Percentiles rank a stretch among this genome's conserved stretches.
phyloP scores from a whole-genome alignment of 1,140 invertebrate genomes.

The Ceratitis capitata region DNA sequence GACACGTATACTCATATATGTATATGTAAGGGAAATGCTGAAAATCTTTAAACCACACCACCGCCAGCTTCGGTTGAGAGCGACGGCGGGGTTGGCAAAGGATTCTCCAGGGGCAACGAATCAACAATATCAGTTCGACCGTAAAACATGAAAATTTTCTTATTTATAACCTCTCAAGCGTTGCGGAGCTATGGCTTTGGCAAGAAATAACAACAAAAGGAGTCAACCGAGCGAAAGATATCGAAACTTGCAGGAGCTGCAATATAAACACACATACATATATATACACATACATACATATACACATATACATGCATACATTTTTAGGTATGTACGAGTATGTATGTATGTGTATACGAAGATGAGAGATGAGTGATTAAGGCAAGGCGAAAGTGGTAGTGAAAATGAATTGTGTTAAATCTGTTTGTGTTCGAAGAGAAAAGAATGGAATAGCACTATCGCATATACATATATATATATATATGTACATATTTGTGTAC shows the following conservation, averaged over 20 bases:
- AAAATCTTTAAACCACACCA: neutral
- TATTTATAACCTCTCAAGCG: conserved; percentile 25
- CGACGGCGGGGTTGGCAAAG: neutral
- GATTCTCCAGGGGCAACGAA: neutral
- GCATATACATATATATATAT: neutral
- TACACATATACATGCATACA: too few species aligned
- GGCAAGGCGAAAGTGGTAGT: neutral
- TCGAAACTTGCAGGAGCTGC: neutral
- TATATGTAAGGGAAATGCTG: too few species aligned
- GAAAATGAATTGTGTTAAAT: neutral
- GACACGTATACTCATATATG: too few species aligned
- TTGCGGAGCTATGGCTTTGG: neutral
- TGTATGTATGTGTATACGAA: neutral
- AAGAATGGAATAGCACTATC: neutral
- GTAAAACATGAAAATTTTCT: conserved; percentile 23
- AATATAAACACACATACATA: neutral
- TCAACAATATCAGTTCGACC: conserved; percentile 2
- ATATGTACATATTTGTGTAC: neutral
- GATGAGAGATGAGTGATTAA: neutral
- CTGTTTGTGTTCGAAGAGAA: neutral
- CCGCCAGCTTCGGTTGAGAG: neutral
- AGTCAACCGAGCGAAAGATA: neutral
- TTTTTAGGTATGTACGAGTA: too few species aligned
- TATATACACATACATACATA: neutral
- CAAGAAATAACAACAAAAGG: conserved; percentile 4